Base-by-base conservation (phyloP, 2,113 vertebrate species). In the Brachyhypopomus gauderio region DNA sequence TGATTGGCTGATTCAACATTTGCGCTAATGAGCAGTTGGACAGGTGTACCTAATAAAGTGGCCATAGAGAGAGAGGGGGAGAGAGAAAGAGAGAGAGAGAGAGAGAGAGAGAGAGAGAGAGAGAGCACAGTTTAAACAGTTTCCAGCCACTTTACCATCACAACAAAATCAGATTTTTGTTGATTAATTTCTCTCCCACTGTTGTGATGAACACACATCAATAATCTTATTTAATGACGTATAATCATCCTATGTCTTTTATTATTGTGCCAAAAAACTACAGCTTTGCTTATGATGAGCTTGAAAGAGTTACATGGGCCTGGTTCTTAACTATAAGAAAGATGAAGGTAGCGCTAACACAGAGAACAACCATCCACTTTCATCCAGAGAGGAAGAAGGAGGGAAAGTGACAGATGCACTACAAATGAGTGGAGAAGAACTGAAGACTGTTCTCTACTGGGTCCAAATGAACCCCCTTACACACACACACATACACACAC, bases 51-150 rank as follows among this genome's bases (percentile, higher is more conserved):
- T n/a, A n/a, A n/a, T n/a, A n/a, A n/a, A n/a, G n/a, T n/a, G n/a
- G n/a, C n/a, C n/a, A n/a, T n/a, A n/a, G n/a, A n/a, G n/a, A n/a
- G n/a, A n/a, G n/a, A n/a, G n/a, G n/a, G n/a, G n/a, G n/a, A n/a
- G n/a, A n/a, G n/a, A n/a, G n/a, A n/a, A n/a, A n/a, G n/a, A n/a
- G n/a, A n/a, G n/a, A n/a, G n/a, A n/a, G n/a, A n/a, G n/a, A n/a
- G n/a, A n/a, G n/a, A n/a, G 79, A 78, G 80, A 72, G 55, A 66
- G 62, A 85, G 3, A 4, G 38, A 80, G 59, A 67, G 59, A 82
- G 63, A 72, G 30, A 30, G 67, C 78, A 84, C 38, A 56, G 27
- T n/a, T 4, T 84, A 67, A 27, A 83, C 30, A 87, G 45, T 41
- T 62, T 70, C 22, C 74, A 63, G 69, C 69, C 85, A 14, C 11